Base-by-base conservation (phyloP, 2,797 vertebrate species). In the Tachyglossus aculeatus region DNA sequence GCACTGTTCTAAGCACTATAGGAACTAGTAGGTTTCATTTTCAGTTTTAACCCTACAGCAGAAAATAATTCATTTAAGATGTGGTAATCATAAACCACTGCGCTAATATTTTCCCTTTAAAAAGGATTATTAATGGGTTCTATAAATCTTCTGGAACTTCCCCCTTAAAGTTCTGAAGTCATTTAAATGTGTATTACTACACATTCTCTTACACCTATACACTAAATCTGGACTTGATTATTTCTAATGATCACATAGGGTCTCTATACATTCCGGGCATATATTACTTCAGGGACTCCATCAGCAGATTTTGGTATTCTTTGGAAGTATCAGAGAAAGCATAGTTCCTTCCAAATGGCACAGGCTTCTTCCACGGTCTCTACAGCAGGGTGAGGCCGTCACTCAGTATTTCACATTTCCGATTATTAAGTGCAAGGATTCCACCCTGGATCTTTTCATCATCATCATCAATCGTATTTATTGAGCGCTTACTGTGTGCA, bases 111-210 rank as follows among this genome's bases (percentile, higher is more conserved):
- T 77, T 51, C 27, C 72, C 78, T 86, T 73, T 74, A 24, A 74
- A 85, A 75, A 67, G 76, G 58, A 41, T 52, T 84, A 56, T 79
- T 82, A 69, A 80, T 43, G 86, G 50, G 13, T 61, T 84, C 84
- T 58, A 1, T n/a, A 71, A 60, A 76, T 64, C 59, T 78, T 82
- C 81, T 89, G 80, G 74, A 84, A 76, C 27, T 69, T 88, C 68
- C 67, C 68, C 62, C 65, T 62, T 61, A 31, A 59, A 61, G 41
- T 76, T 52, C 63, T 41, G 33, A 56, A 84, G 76, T 73, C 77
- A 68, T 58, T 71, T 59, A 59, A 71, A 68, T 71, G 78, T 81
- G 84, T 80, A 86, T 82, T 67, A 60, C 61, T 66, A 52, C 72
- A 71, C 74, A 65, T 77, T 75, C 64, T 59, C 38, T 29, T 25